phyloP scores from a whole-genome alignment of 2,113 vertebrate genomes.

The Zapornia atra region DNA sequence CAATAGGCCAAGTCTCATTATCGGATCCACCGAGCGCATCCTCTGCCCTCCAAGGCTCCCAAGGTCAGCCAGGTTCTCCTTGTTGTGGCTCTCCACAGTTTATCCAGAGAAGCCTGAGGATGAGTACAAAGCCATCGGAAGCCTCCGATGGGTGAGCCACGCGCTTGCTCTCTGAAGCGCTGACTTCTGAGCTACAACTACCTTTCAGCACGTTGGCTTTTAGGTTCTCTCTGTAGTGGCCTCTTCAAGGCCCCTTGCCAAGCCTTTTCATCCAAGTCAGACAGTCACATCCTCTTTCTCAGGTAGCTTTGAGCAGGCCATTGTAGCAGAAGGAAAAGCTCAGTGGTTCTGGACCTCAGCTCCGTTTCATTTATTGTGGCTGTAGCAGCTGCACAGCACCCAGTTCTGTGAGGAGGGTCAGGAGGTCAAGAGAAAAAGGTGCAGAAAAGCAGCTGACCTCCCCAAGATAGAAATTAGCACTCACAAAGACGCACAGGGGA shows the following conservation, averaged over 20 bases:
- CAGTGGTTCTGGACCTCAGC: neutral
- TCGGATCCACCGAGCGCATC: rapidly evolving
- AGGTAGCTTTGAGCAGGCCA: conserved; percentile 2
- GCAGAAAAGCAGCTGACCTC: neutral
- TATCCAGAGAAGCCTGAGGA: neutral
- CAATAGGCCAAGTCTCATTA: neutral
- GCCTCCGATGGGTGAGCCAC: rapidly evolving
- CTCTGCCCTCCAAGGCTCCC: neutral
- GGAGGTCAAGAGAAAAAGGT: conserved; percentile 16
- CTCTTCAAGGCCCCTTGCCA: conserved; percentile 39
- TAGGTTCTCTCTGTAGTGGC: conserved; percentile 25
- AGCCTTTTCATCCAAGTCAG: conserved; percentile 23
- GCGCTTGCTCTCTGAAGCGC: neutral
- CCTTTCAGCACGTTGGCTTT: neutral
- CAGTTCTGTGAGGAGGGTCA: conserved; percentile 32
- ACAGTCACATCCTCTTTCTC: neutral
- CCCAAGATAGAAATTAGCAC: neutral
- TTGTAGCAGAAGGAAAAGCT: neutral
- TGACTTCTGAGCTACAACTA: neutral
- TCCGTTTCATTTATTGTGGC: conserved; percentile 4
- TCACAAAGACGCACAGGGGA: neutral
- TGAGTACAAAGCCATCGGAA: neutral
- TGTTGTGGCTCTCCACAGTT: neutral
- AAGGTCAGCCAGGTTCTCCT: conserved; percentile 39
- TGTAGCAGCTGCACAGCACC: conserved; percentile 18